Evolutionary conservation across 1,140 invertebrate genomes (phyloP).

Genomic region (Ceratina japonica): DNA sequence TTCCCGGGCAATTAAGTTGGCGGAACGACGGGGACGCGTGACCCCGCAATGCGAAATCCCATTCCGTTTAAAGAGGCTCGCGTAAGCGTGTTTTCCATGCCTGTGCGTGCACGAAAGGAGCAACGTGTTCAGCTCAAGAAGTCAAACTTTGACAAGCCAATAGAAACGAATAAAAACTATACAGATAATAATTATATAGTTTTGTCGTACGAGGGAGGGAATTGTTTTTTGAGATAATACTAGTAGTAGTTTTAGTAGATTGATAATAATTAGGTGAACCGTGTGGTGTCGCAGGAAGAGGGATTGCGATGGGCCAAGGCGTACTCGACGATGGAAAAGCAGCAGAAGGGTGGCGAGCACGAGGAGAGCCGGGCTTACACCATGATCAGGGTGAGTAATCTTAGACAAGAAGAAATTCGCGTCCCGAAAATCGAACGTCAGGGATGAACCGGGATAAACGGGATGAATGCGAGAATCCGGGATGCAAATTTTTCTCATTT

Average conservation of each 20-base stretch:
- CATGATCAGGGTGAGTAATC: constrained; percentile 70
- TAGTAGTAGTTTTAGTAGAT: constrained; percentile 4
- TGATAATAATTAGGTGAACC: constrained; percentile 10
- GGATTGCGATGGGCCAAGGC: constrained; percentile 57
- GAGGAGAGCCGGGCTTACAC: constrained; percentile 75
- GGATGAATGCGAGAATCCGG: too few relatives aligned
- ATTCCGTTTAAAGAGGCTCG: constrained; percentile 38
- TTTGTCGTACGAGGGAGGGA: too few relatives aligned
- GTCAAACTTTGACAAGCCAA: too few relatives aligned
- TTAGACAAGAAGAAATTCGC: background rate
- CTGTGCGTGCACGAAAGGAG: background rate
- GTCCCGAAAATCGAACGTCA: too few relatives aligned
- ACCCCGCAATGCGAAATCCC: constrained; percentile 52
- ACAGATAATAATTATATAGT: too few relatives aligned
- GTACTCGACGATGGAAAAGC: constrained; percentile 39
- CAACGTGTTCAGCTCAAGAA: constrained; percentile 44
- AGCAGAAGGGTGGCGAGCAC: constrained; percentile 60
- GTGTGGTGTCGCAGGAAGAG: constrained; percentile 60
- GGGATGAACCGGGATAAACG: background rate
- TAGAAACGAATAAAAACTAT: too few relatives aligned
- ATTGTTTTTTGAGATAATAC: too few relatives aligned
- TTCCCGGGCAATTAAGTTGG: constrained; percentile 11
- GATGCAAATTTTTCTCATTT: constrained; percentile 26
- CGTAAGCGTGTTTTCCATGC: constrained; percentile 22
- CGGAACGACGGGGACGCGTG: background rate